Base-by-base conservation (phyloP, 2,888 invertebrate genomes). In the Xestobium rufovillosum region DNA sequence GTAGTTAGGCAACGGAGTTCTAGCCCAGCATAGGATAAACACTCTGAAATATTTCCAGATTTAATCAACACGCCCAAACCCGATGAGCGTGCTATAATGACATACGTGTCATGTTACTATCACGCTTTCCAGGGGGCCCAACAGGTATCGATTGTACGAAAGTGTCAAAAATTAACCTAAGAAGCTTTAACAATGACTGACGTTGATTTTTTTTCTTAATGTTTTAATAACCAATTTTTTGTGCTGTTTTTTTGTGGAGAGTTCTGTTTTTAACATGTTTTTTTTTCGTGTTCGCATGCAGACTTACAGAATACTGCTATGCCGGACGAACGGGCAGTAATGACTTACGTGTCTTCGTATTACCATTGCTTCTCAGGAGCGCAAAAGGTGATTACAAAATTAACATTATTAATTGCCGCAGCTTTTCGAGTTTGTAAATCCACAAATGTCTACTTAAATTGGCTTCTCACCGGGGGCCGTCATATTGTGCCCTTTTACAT, bases 281-380 rank as follows among this genome's bases (percentile, higher is more conserved):
- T 46, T 55, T 55, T 54, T 61, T 67, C 68, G 51, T 55, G 67
- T 68, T 73, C 60, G 65, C 71, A 63, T 65, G 64, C 75, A 86
- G 95, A 94, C 80, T 85, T 95, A 80, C 87, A 91, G 76, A 92
- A 90, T 76, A 92, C 94, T 60, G 92, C 91, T 69, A 89, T 94
- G 84, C 97, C 98, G 60, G 98, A 99, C 73, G 98, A 98, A 78
- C 78, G 97, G 65, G 96, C 96, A 56, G 95, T 98, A 69, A 98
- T 99, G 97, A 97, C 98, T 60, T 99, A 98, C 75, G 96, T 99
- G 59, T 98, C 97, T 47, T 95, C 96, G 56, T 99, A 97, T 78
- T 99, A 99, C 79, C 98, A 99, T 78, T 94, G 95, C 75, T 98
- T 99, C 82, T 92, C 95, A 70, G 97, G 97, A 67, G 94, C 94